phyloP scores from a whole-genome alignment of 2,888 invertebrate species.

The Macrophya annulata region DNA sequence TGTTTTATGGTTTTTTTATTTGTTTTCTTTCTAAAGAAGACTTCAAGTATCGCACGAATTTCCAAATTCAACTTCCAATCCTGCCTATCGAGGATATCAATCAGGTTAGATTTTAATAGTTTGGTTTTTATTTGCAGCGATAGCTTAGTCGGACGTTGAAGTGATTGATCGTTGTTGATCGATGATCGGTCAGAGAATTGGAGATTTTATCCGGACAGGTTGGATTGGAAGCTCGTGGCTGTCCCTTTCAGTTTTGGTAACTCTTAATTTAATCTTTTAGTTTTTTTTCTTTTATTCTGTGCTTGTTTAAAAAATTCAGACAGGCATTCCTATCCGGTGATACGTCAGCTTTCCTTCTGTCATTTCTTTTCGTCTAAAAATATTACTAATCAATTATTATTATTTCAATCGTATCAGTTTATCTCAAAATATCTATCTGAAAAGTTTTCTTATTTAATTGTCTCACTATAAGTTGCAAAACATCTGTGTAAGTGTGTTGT shows the following conservation, averaged over 20 bases:
- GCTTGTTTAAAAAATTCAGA: constrained; percentile 21
- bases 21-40: constrained; percentile 1
- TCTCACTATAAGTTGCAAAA: not conserved
- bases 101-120: constrained; percentile 61
- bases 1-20: constrained; percentile 18
- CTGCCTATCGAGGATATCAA: constrained; percentile 65
- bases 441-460: not conserved
- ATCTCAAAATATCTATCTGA: not conserved
- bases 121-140: constrained; percentile 76
- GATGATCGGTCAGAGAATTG: constrained; percentile 69
- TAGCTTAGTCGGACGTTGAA: constrained; percentile 77
- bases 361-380: not conserved
- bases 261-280: constrained; percentile 62
- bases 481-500: not conserved
- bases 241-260: constrained; percentile 74
- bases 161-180: constrained; percentile 71
- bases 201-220: constrained; percentile 73
- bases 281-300: constrained; percentile 2
- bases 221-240: constrained; percentile 74
- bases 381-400: constrained; percentile 16
- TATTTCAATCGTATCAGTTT: constrained; percentile 20
- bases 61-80: constrained; percentile 70
- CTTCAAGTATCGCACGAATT: constrained; percentile 1
- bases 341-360: not conserved
- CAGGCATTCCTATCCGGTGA: not conserved